Evolutionary conservation across 1,140 invertebrate species (phyloP), one percentile per base, ranked within the genome.

Genomic region (Microplitis mediator): DNA sequence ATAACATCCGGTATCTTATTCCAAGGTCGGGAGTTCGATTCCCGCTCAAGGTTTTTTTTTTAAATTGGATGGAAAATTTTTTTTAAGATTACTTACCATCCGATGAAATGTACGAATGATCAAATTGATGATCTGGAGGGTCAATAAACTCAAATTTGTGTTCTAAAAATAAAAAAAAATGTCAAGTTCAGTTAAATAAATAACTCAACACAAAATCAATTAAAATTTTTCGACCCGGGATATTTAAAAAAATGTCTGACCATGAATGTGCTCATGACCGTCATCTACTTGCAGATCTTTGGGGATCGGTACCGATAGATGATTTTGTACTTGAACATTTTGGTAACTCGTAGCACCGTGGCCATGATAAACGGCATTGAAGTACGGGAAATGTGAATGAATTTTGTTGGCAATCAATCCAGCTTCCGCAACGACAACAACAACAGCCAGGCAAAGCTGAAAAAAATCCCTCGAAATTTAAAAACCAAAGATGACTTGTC

Each of bases 311-410:
- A 80, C 69, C 23, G 75, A 76, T n/a, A 67, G 74, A 31, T 79
- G 77, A 72, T 78, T 80, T 61, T 83, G 70, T 13, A 81, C 66
- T 16, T 80, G 69, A 14, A 81, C 79, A 32, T 81, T 82, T 67
- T 83, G 83, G 75, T 84, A 85, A 75, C 83, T 83, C 45, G 79
- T 82, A 32, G 84, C 82, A 51, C 82, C 82, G 31, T 81, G 78
- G 2, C 81, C 80, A 56, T 82, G 83, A 77, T 85, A 77, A 51
- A 82, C 73, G 4, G 79, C 69, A 16, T 77, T 80, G n/a, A 81
- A 81, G 74, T 81, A 76, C 13, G 83, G 83, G 71, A 83, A 81
- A 67, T 80, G 72, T 23, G 70, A 58, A 68, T 81, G 73, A 8
- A 75, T 50, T n/a, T 54, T 67, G 66, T 79, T 74, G 0, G 81